Conservation (phyloP, 2,113 vertebrate species). For the Dasyurus viverrinus region DNA sequence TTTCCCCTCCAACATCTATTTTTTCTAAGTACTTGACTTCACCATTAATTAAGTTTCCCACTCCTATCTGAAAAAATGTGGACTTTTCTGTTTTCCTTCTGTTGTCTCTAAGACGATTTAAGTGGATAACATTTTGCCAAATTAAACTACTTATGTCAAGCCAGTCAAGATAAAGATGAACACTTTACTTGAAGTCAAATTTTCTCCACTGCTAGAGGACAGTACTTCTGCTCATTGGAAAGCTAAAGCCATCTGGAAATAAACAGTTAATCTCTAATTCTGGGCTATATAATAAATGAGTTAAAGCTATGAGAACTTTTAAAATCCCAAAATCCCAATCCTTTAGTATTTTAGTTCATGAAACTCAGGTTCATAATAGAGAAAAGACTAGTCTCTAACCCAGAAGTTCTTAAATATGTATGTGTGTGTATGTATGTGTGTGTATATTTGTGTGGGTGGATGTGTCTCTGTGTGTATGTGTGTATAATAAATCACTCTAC, state of each 20-base stretch:
- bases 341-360: neutral
- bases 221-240: neutral
- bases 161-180: neutral
- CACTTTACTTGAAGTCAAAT: neutral
- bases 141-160: neutral
- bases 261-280: neutral
- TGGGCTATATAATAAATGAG: neutral
- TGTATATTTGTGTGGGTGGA: too few species aligned
- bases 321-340: neutral
- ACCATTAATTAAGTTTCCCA: neutral
- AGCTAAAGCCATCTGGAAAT: neutral
- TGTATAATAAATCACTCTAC: neutral
- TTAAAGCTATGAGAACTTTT: neutral
- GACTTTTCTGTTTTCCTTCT: neutral
- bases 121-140: neutral
- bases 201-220: neutral
- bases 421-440: too few species aligned
- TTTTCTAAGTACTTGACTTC: neutral
- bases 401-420: too few species aligned
- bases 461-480: neutral
- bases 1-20: neutral
- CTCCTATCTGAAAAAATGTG: neutral
- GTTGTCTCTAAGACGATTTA: neutral
- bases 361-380: neutral
- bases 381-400: neutral